phyloP scores from a whole-genome alignment of 2,888 invertebrate genomes.

The Pterostichus madidus region DNA sequence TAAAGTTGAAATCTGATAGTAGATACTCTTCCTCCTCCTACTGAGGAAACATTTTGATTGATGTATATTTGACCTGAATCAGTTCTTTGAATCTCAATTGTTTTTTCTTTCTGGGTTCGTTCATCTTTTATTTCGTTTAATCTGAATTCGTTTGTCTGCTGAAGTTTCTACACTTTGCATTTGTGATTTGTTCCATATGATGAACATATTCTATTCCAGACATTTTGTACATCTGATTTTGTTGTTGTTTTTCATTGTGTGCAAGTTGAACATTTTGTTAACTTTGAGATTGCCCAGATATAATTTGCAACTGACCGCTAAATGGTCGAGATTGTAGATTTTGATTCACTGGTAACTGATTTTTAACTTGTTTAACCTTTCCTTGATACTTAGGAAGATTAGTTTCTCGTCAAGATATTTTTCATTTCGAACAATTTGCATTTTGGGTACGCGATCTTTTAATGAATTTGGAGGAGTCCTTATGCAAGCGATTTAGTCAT shows the following conservation, averaged over 20 bases:
- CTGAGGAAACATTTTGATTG: neutral
- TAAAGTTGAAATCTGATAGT: conserved; percentile 28
- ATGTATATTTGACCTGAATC: conserved; percentile 53
- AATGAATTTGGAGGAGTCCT: conserved; percentile 86
- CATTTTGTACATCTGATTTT: conserved; percentile 79
- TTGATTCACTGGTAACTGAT: conserved; percentile 61
- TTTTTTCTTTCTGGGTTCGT: conserved; percentile 82
- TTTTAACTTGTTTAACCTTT: conserved; percentile 68
- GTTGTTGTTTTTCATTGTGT: conserved; percentile 77
- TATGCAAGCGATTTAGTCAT: conserved; percentile 83
- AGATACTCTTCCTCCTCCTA: neutral
- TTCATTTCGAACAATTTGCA: conserved; percentile 69
- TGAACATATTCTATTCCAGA: conserved; percentile 74
- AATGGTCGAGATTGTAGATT: conserved; percentile 72
- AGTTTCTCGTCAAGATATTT: conserved; percentile 71
- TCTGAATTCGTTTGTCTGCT: conserved; percentile 77
- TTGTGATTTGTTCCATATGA: conserved; percentile 72
- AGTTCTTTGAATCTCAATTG: conserved; percentile 82
- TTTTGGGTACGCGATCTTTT: conserved; percentile 75
- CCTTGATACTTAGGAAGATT: conserved; percentile 74
- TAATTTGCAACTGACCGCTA: conserved; percentile 43
- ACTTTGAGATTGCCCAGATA: conserved; percentile 22
- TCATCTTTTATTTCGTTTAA: conserved; percentile 83
- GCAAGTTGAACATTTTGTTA: conserved; percentile 73
- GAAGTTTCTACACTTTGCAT: conserved; percentile 71